phyloP scores from a whole-genome alignment of 2,888 invertebrate species.

The Tricholauxania praeusta region DNA sequence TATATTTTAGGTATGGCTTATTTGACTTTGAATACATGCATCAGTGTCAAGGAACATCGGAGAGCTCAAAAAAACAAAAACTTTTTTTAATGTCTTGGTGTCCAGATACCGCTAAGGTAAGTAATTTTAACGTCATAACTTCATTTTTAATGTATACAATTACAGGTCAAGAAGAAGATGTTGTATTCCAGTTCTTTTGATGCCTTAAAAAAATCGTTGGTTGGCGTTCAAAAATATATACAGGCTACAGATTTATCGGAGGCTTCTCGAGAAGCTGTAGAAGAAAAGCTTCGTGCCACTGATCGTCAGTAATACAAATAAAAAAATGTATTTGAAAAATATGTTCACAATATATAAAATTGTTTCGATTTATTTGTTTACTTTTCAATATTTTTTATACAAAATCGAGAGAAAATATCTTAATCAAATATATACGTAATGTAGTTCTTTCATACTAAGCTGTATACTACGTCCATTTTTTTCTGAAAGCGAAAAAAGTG shows the following conservation, averaged over 20 bases:
- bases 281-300: conserved; percentile 93
- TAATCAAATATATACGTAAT: too few species aligned
- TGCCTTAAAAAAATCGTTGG: conserved; percentile 96
- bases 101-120: conserved; percentile 95
- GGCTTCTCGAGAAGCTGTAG: conserved; percentile 92
- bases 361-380: too few species aligned
- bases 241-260: conserved; percentile 96
- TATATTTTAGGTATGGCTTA: conserved; percentile 82
- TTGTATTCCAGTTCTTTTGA: conserved; percentile 96
- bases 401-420: too few species aligned
- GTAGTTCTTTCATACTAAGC: too few species aligned
- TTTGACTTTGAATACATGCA: conserved; percentile 99
- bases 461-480: too few species aligned
- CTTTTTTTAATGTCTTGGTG: conserved; percentile 98
- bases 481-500: too few species aligned
- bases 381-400: too few species aligned
- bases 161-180: conserved; percentile 83
- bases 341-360: too few species aligned
- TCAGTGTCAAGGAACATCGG: conserved; percentile 96
- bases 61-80: conserved; percentile 97
- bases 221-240: conserved; percentile 97
- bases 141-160: conserved; percentile 21
- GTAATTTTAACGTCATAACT: not conserved
- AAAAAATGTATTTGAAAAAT: too few species aligned
- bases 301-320: conserved; percentile 82